phyloP scores from a whole-genome alignment of 2,888 invertebrate genomes.

The Netelia fuscicornis region DNA sequence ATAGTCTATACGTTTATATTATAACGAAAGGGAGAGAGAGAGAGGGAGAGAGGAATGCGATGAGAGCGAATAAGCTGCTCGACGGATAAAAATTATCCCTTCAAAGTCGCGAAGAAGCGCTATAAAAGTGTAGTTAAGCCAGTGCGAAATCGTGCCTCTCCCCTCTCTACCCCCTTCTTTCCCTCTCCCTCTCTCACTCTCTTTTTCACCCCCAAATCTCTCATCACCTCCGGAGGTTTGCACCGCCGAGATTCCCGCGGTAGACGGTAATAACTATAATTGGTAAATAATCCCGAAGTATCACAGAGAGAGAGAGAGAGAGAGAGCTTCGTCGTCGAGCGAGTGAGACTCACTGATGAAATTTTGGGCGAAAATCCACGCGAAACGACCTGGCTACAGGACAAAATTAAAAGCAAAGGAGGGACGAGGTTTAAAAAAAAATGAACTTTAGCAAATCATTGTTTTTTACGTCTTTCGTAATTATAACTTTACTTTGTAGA shows the following conservation, averaged over 20 bases:
- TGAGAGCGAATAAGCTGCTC: constrained; percentile 68
- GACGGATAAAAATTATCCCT: constrained; percentile 82
- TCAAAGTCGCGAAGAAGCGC: constrained; percentile 79
- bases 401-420: neutral
- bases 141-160: constrained; percentile 63
- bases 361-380: neutral
- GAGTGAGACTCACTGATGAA: neutral
- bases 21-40: constrained; percentile 30
- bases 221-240: constrained; percentile 15
- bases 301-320: neutral
- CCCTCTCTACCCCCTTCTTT: constrained; percentile 46
- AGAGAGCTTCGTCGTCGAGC: neutral
- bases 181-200: constrained; percentile 47
- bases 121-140: constrained; percentile 82
- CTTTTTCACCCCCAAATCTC: constrained; percentile 55
- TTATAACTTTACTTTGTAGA: constrained; percentile 33
- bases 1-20: constrained; percentile 54
- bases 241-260: constrained; percentile 52
- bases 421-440: neutral
- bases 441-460: neutral
- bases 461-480: constrained; percentile 38
- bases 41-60: constrained; percentile 29
- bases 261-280: constrained; percentile 76
- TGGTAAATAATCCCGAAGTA: constrained; percentile 74
- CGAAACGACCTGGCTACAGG: neutral